Base-by-base conservation (phyloP, 53 echinoderm and acorn worm genomes). In the Astropecten irregularis region DNA sequence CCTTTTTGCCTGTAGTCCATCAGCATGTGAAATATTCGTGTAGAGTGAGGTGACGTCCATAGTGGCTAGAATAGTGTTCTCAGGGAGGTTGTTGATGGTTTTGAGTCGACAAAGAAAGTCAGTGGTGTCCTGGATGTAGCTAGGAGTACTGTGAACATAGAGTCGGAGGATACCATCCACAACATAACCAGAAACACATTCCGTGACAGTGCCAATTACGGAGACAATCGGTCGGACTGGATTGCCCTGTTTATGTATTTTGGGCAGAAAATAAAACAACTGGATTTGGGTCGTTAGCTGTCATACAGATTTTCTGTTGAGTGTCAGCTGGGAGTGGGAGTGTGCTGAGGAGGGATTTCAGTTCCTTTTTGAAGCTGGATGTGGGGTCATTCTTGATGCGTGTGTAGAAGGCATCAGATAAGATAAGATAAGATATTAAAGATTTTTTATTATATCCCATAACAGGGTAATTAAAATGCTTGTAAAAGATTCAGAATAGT, bases 41-140 rank as follows among this genome's bases (percentile, higher is more conserved):
- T 68, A 68, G 10, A 68, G 68, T 2, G 68, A 68, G 26, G 68
- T 3, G 11, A 68, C 68, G 35, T 68, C 68, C 68, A 68, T 68
- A 22, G 40, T 68, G 42, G 68, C 68, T 35, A 68, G 68, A 13
- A 38, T 68, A 3, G 68, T 68, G 36, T 68, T 35, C 18, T 27
- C 42, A 19, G 68, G 68, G 2, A 68, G 47, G 14, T 46, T 46
- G 14, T 46, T 46, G 47, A 46, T 46, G 47, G 47, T 8, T 14
- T 46, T 8, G 47, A 46, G 8, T 14, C 14, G 8, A 14, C 14
- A 9, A 14, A 46, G 47, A 46, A 46, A 46, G 14, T 46, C 47
- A 14, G 47, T 46, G 14, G 47, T 46, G 47, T 46, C 47, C 47
- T 46, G 47, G 47, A 46, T 46, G 47, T 46, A 46, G 47, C 47